Conservation (phyloP, 2,888 invertebrate genomes). For the Protodeltote pygarga region DNA sequence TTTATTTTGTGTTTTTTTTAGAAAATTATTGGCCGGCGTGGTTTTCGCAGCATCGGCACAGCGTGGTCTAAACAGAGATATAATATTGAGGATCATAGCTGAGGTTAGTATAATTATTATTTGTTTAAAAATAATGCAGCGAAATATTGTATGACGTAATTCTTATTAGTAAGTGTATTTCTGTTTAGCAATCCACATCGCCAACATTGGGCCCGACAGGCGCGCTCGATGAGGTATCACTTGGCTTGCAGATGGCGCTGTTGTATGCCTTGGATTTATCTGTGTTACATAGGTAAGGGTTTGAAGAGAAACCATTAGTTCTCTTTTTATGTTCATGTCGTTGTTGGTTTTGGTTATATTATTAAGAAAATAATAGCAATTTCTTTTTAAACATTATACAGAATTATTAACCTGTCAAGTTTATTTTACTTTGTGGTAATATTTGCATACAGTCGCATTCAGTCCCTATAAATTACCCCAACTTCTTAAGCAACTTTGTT, state of each 20-base stretch:
- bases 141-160: background rate
- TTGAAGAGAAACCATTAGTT: too few species aligned
- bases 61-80: constrained; percentile 89
- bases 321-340: too few species aligned
- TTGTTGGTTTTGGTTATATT: too few species aligned
- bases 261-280: constrained; percentile 94
- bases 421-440: too few species aligned
- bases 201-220: constrained; percentile 87
- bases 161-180: constrained; percentile 1
- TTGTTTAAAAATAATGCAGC: background rate
- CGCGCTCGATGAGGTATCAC: constrained; percentile 91
- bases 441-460: too few species aligned
- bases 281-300: constrained; percentile 88
- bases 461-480: too few species aligned
- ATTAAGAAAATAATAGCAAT: too few species aligned
- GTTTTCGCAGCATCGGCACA: constrained; percentile 81
- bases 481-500: background rate
- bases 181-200: constrained; percentile 71
- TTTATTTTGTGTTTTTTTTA: constrained; percentile 51
- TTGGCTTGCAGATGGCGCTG: constrained; percentile 93
- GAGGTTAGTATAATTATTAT: constrained; percentile 63
- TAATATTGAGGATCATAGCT: constrained; percentile 88
- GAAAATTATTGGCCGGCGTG: constrained; percentile 76
- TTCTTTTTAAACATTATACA: too few species aligned
- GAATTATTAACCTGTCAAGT: too few species aligned